Evolutionary conservation across 2,888 invertebrate genomes (phyloP).

Genomic region (Tenthredo scrophulariae): DNA sequence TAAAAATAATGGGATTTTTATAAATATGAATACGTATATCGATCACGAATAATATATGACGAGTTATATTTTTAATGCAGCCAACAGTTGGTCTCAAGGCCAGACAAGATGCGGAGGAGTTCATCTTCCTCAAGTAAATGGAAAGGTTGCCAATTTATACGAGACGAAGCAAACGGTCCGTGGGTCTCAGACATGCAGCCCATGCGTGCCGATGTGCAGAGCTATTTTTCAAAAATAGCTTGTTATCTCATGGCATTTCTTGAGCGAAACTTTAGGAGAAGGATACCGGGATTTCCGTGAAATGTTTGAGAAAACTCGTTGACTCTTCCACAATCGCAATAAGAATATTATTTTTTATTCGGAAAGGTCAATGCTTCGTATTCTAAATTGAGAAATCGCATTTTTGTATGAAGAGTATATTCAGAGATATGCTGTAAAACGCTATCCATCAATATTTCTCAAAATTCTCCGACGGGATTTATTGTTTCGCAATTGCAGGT

Average conservation of each 20-base stretch:
- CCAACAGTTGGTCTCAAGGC: conserved; percentile 4
- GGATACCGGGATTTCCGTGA: not conserved
- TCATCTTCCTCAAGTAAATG: not conserved
- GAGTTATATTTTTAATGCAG: not conserved
- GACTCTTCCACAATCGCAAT: not conserved
- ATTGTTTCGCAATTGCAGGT: too few relatives aligned
- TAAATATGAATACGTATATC: not conserved
- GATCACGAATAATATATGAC: not conserved
- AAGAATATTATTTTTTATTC: not conserved
- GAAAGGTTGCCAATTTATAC: not conserved
- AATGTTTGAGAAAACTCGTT: not conserved
- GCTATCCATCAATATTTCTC: not conserved
- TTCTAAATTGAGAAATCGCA: not conserved
- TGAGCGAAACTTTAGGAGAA: not conserved
- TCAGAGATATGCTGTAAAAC: not conserved
- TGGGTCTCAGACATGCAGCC: conserved; percentile 4
- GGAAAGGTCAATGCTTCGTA: not conserved
- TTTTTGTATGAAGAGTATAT: not conserved
- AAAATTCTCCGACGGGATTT: not conserved
- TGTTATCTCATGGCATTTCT: not conserved
- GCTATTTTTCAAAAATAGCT: not conserved
- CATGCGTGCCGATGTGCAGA: not conserved
- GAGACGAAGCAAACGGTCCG: not conserved
- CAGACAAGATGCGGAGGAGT: not conserved
- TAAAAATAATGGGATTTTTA: not conserved